Evolutionary conservation across 2,888 invertebrate genomes (phyloP).

Genomic region (Anoplius nigerrimus): DNA sequence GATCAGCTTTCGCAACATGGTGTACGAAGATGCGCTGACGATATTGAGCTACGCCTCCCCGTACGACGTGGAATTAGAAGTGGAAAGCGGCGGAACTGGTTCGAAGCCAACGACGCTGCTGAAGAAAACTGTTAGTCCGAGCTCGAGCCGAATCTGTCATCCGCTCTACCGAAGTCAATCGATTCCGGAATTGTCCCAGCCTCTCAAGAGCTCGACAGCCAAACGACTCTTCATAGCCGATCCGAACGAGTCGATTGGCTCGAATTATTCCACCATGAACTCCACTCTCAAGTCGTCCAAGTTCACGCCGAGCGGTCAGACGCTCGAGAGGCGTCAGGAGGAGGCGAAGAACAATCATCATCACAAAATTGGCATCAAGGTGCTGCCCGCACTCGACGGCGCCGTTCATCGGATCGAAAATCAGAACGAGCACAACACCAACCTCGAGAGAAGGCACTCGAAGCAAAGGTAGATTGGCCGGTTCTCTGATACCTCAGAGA

Average conservation of each 20-base stretch:
- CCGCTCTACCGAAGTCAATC: constrained; percentile 88
- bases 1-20: constrained; percentile 91
- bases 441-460: constrained; percentile 71
- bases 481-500: too few relatives aligned
- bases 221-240: constrained; percentile 74
- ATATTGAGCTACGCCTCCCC: constrained; percentile 94
- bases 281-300: constrained; percentile 68
- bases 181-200: constrained; percentile 84
- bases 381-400: constrained; percentile 75
- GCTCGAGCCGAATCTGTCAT: constrained; percentile 79
- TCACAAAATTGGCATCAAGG: constrained; percentile 82
- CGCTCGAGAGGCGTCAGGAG: constrained; percentile 72
- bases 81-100: constrained; percentile 77
- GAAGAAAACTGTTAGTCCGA: constrained; percentile 71
- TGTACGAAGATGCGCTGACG: constrained; percentile 92
- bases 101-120: constrained; percentile 74
- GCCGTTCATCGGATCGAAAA: constrained; percentile 71
- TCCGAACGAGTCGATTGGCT: constrained; percentile 72
- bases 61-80: constrained; percentile 88
- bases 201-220: constrained; percentile 69
- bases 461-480: constrained; percentile 58
- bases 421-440: constrained; percentile 73
- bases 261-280: constrained; percentile 74
- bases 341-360: constrained; percentile 74
- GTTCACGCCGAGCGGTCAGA: constrained; percentile 63